A percentile compares a stretch with the other conserved stretches of the same genome.
These are phyloP conservation scores for Clarias laeviceps DNA, from an alignment of 2,797 vertebrate species.

Conservation along the genomic window DNA sequence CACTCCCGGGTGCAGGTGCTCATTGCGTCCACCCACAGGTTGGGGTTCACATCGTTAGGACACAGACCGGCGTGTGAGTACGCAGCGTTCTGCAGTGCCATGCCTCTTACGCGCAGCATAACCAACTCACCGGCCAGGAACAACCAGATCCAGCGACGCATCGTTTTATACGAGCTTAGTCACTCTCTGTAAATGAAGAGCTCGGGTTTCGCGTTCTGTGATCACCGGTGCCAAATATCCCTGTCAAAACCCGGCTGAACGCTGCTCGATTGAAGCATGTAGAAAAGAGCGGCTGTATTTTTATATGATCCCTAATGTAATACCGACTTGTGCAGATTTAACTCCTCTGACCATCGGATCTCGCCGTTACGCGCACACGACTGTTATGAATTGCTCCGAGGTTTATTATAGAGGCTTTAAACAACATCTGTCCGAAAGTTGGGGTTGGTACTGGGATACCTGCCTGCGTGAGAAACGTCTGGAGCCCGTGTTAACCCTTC, in stretches of 20 bases:
- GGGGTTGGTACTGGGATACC: constrained; percentile 88
- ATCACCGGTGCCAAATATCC: constrained; percentile 19
- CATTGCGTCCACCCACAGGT: constrained; percentile 98
- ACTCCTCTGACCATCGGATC: constrained; percentile 76
- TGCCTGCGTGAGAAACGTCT: constrained; percentile 86
- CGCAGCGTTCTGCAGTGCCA: constrained; percentile 76
- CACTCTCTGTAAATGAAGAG: background rate
- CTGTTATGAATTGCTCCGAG: constrained; percentile 82
- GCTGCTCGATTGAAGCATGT: constrained; percentile 17
- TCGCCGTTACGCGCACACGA: constrained; percentile 80
- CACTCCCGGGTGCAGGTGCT: constrained; percentile 95
- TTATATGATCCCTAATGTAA: constrained; percentile 65
- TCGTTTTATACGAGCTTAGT: constrained; percentile 64
- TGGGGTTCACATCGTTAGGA: constrained; percentile 98
- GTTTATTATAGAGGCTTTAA: constrained; percentile 77
- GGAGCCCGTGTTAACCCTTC: constrained; percentile 90
- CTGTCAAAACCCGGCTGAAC: constrained; percentile 7
- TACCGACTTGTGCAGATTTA: constrained; percentile 27
- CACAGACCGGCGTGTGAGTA: constrained; percentile 92
- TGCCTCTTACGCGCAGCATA: constrained; percentile 71
- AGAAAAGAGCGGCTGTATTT: constrained; percentile 72
- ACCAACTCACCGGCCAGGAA: constrained; percentile 74
- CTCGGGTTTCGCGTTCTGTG: background rate
- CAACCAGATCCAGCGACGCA: constrained; percentile 82
- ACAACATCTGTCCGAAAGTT: constrained; percentile 66